phyloP scores from a whole-genome alignment of 2,113 vertebrate genomes.

The Paramisgurnus dabryanus region DNA sequence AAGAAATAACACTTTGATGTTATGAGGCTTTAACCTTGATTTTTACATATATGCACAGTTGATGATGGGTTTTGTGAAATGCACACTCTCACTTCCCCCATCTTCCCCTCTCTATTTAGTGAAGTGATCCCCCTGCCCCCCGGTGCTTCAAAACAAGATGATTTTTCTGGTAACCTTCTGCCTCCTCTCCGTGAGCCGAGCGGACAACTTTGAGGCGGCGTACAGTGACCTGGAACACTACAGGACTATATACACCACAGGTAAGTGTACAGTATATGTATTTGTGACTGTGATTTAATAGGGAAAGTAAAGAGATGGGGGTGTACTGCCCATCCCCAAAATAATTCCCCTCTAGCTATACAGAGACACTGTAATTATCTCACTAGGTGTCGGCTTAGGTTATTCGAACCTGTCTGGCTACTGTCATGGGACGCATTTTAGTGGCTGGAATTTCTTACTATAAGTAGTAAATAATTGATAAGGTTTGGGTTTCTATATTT shows the following conservation, averaged over 20 bases:
- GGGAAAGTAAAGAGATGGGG: slow-evolving; percentile 46
- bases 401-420: slow-evolving; percentile 19
- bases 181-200: slow-evolving; percentile 81
- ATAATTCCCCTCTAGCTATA: background rate
- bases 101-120: slow-evolving; percentile 72
- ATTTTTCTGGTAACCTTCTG: slow-evolving; percentile 83
- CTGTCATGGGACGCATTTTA: slow-evolving; percentile 10
- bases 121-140: slow-evolving; percentile 75
- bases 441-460: slow-evolving; percentile 8
- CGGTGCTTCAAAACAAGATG: slow-evolving; percentile 78
- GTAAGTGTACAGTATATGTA: slow-evolving; percentile 70
- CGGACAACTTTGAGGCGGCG: slow-evolving; percentile 76
- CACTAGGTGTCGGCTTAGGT: slow-evolving; percentile 3
- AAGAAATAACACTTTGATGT: background rate
- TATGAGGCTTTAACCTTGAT: too few relatives aligned
- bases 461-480: slow-evolving; percentile 38
- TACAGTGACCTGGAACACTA: slow-evolving; percentile 79
- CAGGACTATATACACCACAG: slow-evolving; percentile 88
- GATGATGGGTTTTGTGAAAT: background rate
- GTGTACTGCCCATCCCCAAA: slow-evolving; percentile 9
- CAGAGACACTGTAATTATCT: slow-evolving; percentile 19
- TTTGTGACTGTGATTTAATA: background rate
- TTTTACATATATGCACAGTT: background rate
- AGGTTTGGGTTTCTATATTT: background rate
- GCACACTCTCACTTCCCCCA: background rate